phyloP scores from a whole-genome alignment of 2,888 invertebrate species.

The Stenolophus ochropezus region DNA sequence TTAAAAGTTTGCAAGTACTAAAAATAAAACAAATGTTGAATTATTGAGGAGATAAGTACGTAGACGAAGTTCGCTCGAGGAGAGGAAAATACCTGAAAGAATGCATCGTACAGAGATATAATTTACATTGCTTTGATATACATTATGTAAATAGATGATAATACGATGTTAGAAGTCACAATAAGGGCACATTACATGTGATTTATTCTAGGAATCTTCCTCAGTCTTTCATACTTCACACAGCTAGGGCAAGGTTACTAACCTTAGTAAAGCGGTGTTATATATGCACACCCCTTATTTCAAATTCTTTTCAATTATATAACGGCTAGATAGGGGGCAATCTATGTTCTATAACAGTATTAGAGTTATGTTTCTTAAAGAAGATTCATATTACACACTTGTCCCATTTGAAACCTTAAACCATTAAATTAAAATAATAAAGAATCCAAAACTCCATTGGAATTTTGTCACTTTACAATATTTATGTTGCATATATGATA shows the following conservation, averaged over 20 bases:
- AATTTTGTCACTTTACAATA: too few relatives aligned
- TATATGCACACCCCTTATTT: slow-evolving; percentile 31
- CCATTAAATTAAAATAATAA: background rate
- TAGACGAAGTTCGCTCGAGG: background rate
- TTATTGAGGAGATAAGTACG: background rate
- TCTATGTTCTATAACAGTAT: background rate
- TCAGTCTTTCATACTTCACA: slow-evolving; percentile 30
- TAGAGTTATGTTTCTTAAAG: slow-evolving; percentile 9
- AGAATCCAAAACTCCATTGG: background rate
- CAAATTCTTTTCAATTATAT: slow-evolving; percentile 35
- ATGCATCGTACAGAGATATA: slow-evolving; percentile 35
- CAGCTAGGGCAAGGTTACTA: slow-evolving; percentile 5
- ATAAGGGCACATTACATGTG: slow-evolving; percentile 21
- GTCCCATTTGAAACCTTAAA: background rate
- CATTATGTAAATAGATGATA: slow-evolving; percentile 56
- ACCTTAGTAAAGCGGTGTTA: slow-evolving; percentile 23
- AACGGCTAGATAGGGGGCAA: slow-evolving; percentile 36
- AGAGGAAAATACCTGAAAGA: background rate
- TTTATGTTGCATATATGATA: too few relatives aligned
- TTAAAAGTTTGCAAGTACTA: background rate
- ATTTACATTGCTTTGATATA: slow-evolving; percentile 39
- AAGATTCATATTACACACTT: background rate
- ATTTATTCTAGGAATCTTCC: slow-evolving; percentile 29
- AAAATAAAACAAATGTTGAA: background rate
- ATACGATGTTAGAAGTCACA: slow-evolving; percentile 44